Evolutionary conservation across 1,140 invertebrate species (phyloP).

Genomic region (Muscidifurax raptorellus): DNA sequence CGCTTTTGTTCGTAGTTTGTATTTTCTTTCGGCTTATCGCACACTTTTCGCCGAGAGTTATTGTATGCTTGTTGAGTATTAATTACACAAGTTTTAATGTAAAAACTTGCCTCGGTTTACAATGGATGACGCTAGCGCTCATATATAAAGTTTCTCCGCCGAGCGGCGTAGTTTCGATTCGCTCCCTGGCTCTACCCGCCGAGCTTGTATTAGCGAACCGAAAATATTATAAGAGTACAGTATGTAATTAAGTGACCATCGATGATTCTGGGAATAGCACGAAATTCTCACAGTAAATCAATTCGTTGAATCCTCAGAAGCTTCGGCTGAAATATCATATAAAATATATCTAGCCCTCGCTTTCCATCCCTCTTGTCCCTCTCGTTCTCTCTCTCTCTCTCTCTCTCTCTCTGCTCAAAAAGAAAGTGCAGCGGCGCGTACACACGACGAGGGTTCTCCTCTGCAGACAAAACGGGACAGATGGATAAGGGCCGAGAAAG

Average conservation of each 20-base stretch:
- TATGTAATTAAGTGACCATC: too few species aligned
- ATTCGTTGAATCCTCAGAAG: neutral
- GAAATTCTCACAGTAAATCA: neutral
- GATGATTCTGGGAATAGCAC: too few species aligned
- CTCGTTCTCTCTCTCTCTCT: too few species aligned
- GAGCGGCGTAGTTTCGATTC: too few species aligned
- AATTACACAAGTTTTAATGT: neutral
- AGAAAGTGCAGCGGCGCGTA: neutral
- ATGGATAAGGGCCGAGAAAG: conserved; percentile 64
- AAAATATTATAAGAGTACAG: too few species aligned
- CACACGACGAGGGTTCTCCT: neutral
- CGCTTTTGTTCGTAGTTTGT: neutral
- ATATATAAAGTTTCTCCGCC: too few species aligned
- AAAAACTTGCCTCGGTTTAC: neutral
- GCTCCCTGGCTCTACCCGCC: too few species aligned
- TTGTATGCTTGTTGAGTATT: neutral
- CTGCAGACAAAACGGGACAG: conserved; percentile 37
- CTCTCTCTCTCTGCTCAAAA: neutral
- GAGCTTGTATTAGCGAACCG: neutral
- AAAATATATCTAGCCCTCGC: neutral
- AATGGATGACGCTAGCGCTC: too few species aligned
- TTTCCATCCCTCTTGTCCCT: neutral
- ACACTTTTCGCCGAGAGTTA: neutral
- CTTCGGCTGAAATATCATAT: neutral
- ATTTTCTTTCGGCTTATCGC: neutral